These are phyloP conservation scores for Rosalia funebris DNA, from an alignment of 2,888 invertebrate genomes.

Conservation along the genomic window DNA sequence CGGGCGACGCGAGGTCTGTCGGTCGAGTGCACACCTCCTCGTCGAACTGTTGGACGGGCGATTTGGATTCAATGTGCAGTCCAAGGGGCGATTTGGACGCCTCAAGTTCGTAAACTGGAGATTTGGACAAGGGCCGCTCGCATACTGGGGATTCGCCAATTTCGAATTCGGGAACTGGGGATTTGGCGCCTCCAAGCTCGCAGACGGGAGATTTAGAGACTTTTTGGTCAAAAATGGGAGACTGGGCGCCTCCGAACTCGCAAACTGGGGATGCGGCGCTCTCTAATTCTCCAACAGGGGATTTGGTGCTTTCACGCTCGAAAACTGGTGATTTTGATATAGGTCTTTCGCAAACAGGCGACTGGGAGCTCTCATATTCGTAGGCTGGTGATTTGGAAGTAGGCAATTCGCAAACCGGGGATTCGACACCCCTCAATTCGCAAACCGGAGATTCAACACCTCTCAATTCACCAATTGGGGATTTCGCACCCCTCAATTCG, in stretches of 20 bases:
- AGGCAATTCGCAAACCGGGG: conserved; percentile 28
- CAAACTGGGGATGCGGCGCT: not conserved
- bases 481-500: conserved; percentile 24
- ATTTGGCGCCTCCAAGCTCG: conserved; percentile 5
- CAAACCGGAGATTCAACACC: conserved; percentile 18
- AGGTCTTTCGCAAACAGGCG: conserved; percentile 25
- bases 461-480: conserved; percentile 24
- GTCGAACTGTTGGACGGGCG: not conserved
- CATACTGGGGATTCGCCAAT: not conserved
- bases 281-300: conserved; percentile 4
- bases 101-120: not conserved
- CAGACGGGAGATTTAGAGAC: conserved; percentile 24
- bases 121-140: not conserved
- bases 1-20: not conserved
- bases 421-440: conserved; percentile 20
- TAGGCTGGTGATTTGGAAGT: conserved; percentile 5
- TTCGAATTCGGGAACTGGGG: conserved; percentile 5
- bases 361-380: conserved; percentile 14
- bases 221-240: conserved; percentile 9
- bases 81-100: not conserved
- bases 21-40: not conserved
- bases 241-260: not conserved
- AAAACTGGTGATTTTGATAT: conserved; percentile 31
- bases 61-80: not conserved
- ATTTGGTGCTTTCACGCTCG: conserved; percentile 30